Base-by-base conservation (phyloP, 2,113 vertebrate genomes). In the Microcebus jonahi region DNA sequence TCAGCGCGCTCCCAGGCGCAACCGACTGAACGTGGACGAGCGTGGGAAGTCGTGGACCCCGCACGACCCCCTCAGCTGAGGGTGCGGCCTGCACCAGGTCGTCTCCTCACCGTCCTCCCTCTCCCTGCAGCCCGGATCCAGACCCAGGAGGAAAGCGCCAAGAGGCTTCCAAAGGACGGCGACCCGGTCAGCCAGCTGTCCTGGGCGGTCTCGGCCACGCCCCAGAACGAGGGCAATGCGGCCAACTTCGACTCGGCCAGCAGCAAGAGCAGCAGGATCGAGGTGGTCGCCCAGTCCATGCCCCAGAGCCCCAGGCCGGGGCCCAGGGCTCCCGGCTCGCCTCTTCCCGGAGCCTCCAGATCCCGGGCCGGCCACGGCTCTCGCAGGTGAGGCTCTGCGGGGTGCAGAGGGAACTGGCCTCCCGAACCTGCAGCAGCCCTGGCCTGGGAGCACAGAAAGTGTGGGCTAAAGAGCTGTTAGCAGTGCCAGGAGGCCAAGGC, bases 101-200 rank as follows among this genome's bases (percentile, higher is more conserved):
- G 10, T 48, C n/a, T 76, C 3, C 25, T 65, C 89, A 76, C 29
- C 1, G 95, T 57, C 23, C n/a, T 57, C 12, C 36, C 92, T 82
- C 73, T 42, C 6, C 95, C 97, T 81, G 29, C 85, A 99, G 99
- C 99, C 0, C 98, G 99, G 77, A 99, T 99, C 45, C 99, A 99
- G 97, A 98, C 98, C 92, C 98, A 99, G 23, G 99, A 99, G 59
- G 98, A 98, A 9, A 98, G 92, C 17, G 98, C 99, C 77, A 98
- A 98, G 93, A 99, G 98, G 76, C 92, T 98, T 3, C 99, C 99
- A 0, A 98, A 98, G 90, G 99, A 99, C 77, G 98, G 97, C 12
- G 99, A 99, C n/a, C 90, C 98, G 11, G 97, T 98, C 15, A 99
- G 99, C 94, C 99, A 98, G 90, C 99, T 99, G 85, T 98, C 99